Evolutionary conservation across 1,140 invertebrate species (phyloP).

Genomic region (Brachionus calyciflorus): DNA sequence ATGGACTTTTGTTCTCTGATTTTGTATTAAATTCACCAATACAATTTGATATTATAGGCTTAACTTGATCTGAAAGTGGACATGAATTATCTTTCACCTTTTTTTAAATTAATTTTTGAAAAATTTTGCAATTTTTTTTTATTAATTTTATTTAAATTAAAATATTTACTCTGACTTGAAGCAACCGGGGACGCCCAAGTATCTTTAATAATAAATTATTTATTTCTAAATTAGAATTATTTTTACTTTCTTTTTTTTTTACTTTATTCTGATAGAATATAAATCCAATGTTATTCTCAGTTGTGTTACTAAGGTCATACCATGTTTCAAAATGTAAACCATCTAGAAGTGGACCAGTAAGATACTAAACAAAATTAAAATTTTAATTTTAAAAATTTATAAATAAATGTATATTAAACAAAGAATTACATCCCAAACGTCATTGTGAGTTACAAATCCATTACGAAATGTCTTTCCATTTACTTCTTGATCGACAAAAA

Average conservation of each 20-base stretch:
- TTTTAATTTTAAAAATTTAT: neutral
- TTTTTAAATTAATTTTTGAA: too few relatives aligned
- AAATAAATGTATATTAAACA: neutral
- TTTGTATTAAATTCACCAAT: neutral
- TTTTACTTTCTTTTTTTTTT: neutral
- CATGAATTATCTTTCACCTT: constrained; percentile 43
- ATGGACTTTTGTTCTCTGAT: neutral
- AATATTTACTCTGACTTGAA: constrained; percentile 63
- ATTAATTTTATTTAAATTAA: constrained; percentile 23
- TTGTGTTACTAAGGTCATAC: constrained; percentile 62
- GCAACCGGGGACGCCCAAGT: constrained; percentile 66
- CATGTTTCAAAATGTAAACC: constrained; percentile 66
- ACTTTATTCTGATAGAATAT: constrained; percentile 67
- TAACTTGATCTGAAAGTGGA: constrained; percentile 7
- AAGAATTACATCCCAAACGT: constrained; percentile 65
- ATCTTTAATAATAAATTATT: constrained; percentile 53
- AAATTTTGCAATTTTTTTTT: too few relatives aligned
- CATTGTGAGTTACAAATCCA: constrained; percentile 63
- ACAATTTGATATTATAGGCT: constrained; percentile 12
- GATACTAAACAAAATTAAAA: constrained; percentile 62
- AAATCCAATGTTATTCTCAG: constrained; percentile 61
- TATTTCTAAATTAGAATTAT: neutral
- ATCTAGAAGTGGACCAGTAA: constrained; percentile 63
- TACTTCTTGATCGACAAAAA: constrained; percentile 61
- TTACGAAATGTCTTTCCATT: constrained; percentile 60